Percentiles rank a stretch among this genome's conserved stretches.
phyloP scores from a whole-genome alignment of 1,140 invertebrate genomes.

The Nephila pilipes region DNA sequence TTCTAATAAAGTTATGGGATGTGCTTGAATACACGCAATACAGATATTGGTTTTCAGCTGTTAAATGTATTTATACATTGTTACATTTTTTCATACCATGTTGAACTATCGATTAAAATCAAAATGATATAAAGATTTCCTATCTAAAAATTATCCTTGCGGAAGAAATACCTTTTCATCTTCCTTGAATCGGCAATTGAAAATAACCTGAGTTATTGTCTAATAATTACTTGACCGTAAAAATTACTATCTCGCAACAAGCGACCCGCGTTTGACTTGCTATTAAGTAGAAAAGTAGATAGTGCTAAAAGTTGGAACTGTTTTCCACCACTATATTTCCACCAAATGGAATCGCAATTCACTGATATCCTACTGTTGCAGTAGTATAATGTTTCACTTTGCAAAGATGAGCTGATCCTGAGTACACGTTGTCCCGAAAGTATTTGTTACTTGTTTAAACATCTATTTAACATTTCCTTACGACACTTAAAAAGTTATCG shows the following conservation, averaged over 20 bases:
- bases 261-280: neutral
- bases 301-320: conserved; percentile 40
- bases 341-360: conserved; percentile 15
- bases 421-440: neutral
- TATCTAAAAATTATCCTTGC: neutral
- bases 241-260: neutral
- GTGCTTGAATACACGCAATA: neutral
- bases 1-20: neutral
- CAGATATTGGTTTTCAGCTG: conserved; percentile 15
- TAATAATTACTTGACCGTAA: neutral
- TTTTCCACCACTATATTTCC: conserved; percentile 32
- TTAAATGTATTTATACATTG: conserved; percentile 49
- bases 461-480: no score
- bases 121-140: neutral
- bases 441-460: no score
- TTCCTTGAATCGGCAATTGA: neutral
- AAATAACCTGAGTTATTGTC: neutral
- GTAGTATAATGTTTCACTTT: neutral
- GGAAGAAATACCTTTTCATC: neutral
- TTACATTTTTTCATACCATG: conserved; percentile 25
- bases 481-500: no score
- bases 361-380: neutral
- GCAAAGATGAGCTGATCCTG: conserved; percentile 14
- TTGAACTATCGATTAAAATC: conserved; percentile 15
- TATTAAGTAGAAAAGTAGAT: conserved; percentile 26